These are phyloP conservation scores for Cataglyphis hispanica DNA, from an alignment of 1,140 invertebrate species.

Conservation along the genomic window DNA sequence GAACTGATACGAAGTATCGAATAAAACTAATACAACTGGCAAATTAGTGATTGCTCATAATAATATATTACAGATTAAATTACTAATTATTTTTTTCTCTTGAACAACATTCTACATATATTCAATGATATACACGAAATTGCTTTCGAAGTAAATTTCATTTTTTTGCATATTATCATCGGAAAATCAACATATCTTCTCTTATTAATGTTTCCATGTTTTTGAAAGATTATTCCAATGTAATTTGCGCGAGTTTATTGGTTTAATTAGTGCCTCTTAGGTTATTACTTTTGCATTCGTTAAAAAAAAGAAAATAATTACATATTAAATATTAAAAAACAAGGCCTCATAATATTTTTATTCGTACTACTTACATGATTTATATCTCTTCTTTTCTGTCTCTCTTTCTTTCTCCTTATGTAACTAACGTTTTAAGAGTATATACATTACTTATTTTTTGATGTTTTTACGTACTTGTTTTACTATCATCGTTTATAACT, in stretches of 20 bases:
- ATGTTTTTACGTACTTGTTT: background rate
- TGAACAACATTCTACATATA: background rate
- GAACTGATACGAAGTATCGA: background rate
- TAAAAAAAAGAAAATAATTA: background rate
- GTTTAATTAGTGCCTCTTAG: conserved; percentile 1
- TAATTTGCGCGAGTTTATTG: conserved; percentile 23
- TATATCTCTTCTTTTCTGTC: background rate
- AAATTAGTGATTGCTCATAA: background rate
- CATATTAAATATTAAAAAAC: background rate
- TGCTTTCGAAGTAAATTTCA: background rate
- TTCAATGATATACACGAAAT: background rate
- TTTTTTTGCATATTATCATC: conserved; percentile 10
- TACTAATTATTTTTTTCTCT: background rate
- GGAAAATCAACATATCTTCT: background rate
- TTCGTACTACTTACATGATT: conserved; percentile 18
- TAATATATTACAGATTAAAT: background rate
- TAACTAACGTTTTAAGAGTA: conserved; percentile 8
- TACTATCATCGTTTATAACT: background rate
- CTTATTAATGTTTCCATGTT: background rate
- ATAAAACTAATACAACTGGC: background rate
- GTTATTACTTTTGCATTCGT: background rate
- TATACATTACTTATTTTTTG: background rate
- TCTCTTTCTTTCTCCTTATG: background rate
- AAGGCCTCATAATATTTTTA: background rate
- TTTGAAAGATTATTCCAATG: background rate